These are phyloP conservation scores for Megaceryle torquata DNA, from an alignment of 2,113 vertebrate species.

Conservation along the genomic window DNA sequence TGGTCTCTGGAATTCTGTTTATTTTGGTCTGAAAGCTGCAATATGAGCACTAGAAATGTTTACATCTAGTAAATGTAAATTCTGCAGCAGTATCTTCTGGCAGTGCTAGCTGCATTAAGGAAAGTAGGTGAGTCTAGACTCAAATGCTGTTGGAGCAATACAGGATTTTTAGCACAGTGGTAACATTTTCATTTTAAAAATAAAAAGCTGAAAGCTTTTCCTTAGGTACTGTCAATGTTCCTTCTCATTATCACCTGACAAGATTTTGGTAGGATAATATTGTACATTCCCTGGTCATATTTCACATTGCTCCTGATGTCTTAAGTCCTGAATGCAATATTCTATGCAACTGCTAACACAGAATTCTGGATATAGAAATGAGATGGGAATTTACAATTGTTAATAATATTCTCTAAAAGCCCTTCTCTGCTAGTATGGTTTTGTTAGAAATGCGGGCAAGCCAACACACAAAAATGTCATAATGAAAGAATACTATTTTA, in stretches of 20 bases:
- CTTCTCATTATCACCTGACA: neutral
- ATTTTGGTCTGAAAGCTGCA: conserved; percentile 43
- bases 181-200: neutral
- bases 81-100: conserved; percentile 10
- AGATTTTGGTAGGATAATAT: neutral
- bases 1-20: conserved; percentile 42
- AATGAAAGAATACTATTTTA: neutral
- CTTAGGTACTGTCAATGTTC: neutral
- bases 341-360: neutral
- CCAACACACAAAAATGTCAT: neutral
- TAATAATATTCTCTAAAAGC: neutral
- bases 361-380: neutral
- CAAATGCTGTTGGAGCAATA: neutral
- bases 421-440: neutral
- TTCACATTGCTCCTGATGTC: neutral
- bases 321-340: neutral
- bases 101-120: neutral
- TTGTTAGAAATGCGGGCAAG: neutral
- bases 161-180: neutral
- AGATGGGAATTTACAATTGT: neutral
- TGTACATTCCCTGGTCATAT: neutral
- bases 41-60: conserved; percentile 34
- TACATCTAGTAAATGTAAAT: conserved; percentile 32
- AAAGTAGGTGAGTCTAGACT: neutral
- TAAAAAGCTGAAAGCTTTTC: neutral